Evolutionary conservation across 2,888 invertebrate species (phyloP).

Genomic region (Chirona hameri): DNA sequence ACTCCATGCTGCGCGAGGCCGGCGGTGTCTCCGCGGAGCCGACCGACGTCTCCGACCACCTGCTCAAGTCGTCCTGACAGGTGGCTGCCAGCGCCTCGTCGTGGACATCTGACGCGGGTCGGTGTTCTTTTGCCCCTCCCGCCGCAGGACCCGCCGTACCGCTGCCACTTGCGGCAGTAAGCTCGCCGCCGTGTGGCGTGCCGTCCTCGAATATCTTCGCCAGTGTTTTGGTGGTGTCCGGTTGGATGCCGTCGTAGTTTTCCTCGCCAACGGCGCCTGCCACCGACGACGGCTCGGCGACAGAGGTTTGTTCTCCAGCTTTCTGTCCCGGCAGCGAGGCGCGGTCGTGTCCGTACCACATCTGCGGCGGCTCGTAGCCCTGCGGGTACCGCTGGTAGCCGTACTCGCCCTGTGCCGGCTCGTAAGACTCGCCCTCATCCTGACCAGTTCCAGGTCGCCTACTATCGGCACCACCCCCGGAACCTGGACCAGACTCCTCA

Average conservation of each 20-base stretch:
- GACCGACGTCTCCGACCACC: neutral
- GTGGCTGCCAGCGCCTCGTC: neutral
- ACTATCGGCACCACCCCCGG: no score
- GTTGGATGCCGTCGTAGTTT: neutral
- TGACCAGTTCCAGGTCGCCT: neutral
- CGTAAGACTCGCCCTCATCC: neutral
- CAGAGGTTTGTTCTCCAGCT: neutral
- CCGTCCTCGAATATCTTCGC: neutral
- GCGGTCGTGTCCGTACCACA: neutral
- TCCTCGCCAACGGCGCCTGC: neutral
- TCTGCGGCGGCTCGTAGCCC: neutral
- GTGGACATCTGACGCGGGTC: neutral
- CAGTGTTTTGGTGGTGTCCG: neutral
- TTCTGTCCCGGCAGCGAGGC: neutral
- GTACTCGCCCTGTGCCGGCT: slow-evolving; percentile 9
- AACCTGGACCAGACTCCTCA: neutral
- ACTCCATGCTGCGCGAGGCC: neutral
- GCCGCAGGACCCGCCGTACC: no score
- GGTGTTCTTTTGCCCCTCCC: no score
- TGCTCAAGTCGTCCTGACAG: neutral
- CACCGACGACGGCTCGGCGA: neutral
- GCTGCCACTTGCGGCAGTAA: no score
- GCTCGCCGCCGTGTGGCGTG: neutral
- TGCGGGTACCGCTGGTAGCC: slow-evolving; percentile 12
- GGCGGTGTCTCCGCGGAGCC: neutral